phyloP scores from a whole-genome alignment of 2,113 vertebrate species.

The Onychostruthus taczanowskii region DNA sequence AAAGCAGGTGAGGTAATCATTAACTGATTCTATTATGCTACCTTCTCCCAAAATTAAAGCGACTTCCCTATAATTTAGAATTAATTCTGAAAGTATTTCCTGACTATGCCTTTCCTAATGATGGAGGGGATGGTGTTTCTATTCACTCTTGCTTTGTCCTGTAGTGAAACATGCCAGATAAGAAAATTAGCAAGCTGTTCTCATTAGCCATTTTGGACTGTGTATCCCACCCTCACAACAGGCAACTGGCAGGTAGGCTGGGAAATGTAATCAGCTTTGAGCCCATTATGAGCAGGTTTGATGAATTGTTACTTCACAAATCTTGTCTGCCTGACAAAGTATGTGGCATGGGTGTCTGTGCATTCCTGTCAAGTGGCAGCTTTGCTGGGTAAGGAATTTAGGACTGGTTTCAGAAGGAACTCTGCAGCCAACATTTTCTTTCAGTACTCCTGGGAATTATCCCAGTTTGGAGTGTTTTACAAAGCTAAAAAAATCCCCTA shows the following conservation, averaged over 20 bases:
- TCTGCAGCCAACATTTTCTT: background rate
- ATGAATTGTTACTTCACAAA: background rate
- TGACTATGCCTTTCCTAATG: background rate
- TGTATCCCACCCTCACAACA: background rate
- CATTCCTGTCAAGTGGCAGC: background rate
- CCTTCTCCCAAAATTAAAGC: background rate
- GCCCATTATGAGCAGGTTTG: background rate
- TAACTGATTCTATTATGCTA: background rate
- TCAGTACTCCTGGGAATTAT: background rate
- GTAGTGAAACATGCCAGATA: background rate
- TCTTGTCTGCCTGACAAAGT: background rate
- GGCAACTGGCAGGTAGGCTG: background rate
- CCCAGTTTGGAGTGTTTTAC: background rate
- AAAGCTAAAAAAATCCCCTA: background rate
- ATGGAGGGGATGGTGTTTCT: background rate
- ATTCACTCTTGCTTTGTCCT: background rate
- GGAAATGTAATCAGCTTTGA: background rate
- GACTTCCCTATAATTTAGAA: constrained; percentile 4
- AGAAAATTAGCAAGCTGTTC: background rate
- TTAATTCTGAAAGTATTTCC: constrained; percentile 1
- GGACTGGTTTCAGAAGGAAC: background rate
- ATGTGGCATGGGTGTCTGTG: background rate
- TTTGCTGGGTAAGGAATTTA: background rate
- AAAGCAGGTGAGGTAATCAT: constrained; percentile 12
- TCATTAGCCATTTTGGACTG: background rate